Evolutionary conservation across 2,797 vertebrate species (phyloP), one percentile per base, ranked within the genome.

Genomic region (Peromyscus nudipes): DNA sequence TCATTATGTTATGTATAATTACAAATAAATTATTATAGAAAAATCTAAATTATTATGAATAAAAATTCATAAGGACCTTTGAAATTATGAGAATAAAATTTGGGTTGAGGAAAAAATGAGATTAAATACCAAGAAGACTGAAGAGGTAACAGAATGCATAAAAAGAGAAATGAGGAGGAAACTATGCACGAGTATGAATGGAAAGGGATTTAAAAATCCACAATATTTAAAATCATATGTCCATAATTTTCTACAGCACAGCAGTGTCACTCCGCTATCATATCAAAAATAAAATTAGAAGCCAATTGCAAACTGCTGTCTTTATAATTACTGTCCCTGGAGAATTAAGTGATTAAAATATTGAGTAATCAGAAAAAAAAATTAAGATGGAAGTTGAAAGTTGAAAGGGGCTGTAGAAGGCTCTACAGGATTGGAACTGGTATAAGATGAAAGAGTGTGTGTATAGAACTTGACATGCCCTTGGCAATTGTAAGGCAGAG

Each of bases 391-490:
- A 19, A 84, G 21, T 75, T 84, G 14, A 1, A 19, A 2, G 7
- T 34, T 79, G 31, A 52, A 55, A 34, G 31, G 9, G 29, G n/a
- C 37, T 40, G 14, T 4, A 27, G 11, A 40, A 73, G 52, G 29
- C 9, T 13, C 2, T 2, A 1, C 0, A 29, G 1, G 0, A 2
- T 1, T 85, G 14, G 16, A 31, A 3, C 67, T 27, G 64, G 12
- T 16, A 10, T 40, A 43, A 69, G 13, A 67, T 43, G 31, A 21
- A 0, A 40, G 6, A 81, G 1, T 49, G 1, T 21, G 49, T 4
- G 19, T 4, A 67, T 40, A 85, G 0, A 1, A 31, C 0, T 43
- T 67, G 46, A 49, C 29, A 52, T 25, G 13, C 0, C 12, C 2
- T 71, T 77, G 49, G 46, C 8, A 62, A 73, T 31, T 17, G 71